These are phyloP conservation scores for Conops quadrifasciatus DNA, from an alignment of 2,888 invertebrate genomes.

Conservation along the genomic window DNA sequence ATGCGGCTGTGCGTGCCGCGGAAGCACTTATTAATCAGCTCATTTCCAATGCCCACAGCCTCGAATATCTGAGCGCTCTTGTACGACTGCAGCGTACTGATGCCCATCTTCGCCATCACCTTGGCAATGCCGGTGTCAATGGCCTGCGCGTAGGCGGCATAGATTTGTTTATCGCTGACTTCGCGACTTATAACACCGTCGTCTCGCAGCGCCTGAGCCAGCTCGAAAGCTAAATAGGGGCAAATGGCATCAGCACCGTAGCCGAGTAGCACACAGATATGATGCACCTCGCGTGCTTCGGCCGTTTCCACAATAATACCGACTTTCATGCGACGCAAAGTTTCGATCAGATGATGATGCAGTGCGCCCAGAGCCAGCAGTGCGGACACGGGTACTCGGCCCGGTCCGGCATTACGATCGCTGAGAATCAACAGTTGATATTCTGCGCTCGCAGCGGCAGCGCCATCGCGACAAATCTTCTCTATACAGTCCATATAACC, in stretches of 20 bases:
- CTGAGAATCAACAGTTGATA: constrained; percentile 89
- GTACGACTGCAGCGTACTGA: constrained; percentile 97
- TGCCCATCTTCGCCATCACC: constrained; percentile 99
- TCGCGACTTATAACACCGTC: constrained; percentile 84
- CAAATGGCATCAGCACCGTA: constrained; percentile 99
- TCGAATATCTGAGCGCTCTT: constrained; percentile 99
- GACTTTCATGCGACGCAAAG: constrained; percentile 94
- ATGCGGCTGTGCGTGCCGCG: constrained; percentile 76
- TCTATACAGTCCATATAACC: constrained; percentile 85
- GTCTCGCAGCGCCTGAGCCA: constrained; percentile 84
- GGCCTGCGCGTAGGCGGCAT: constrained; percentile 87
- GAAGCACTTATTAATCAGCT: constrained; percentile 95
- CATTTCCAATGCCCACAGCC: constrained; percentile 92
- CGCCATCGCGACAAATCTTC: constrained; percentile 81
- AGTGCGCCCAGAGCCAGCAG: constrained; percentile 89
- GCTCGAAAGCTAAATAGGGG: constrained; percentile 95
- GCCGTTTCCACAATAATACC: constrained; percentile 95
- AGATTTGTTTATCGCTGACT: constrained; percentile 82
- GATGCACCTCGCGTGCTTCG: constrained; percentile 95
- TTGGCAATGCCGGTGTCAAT: constrained; percentile 91
- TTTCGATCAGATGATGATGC: constrained; percentile 95
- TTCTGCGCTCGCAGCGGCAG: constrained; percentile 77
- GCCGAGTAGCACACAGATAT: constrained; percentile 92
- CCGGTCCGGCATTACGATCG: constrained; percentile 75
- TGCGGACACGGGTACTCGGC: constrained; percentile 79